Base-by-base conservation (phyloP, 1,140 invertebrate genomes). In the Streblospio benedicti region DNA sequence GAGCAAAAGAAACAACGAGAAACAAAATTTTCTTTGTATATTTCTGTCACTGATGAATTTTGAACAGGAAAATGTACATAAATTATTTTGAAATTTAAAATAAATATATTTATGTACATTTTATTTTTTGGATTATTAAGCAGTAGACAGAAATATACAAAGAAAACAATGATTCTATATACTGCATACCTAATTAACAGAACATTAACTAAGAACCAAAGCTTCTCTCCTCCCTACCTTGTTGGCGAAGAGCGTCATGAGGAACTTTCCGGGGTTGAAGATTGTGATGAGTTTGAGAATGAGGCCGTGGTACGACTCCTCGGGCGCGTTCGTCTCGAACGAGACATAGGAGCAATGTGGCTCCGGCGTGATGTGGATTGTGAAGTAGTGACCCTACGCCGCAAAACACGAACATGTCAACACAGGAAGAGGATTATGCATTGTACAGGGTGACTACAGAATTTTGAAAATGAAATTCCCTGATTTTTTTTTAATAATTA, bases 291-390 rank as follows among this genome's bases (percentile, higher is more conserved):
- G 88, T 63, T 87, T 86, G 31, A 81, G 76, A 56, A 96, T 89
- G 47, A 97, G 81, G 51, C 89, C 89, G 60, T 86, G 82, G 79
- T 96, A 97, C 18, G 86, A 87, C 57, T 85, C 82, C 69, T 87
- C n/a, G n/a, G n/a, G n/a, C n/a, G 93, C 85, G 81, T 99, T 98
- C 50, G 90, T 96, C 78, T 99, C 96, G 81, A 99, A 98, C 71
- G 93, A 97, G 25, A 97, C 95, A 80, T 98, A 99, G 0, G 92
- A 97, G 79, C 92, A 99, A 57, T 93, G 86, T 12, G 87, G 85
- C 76, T 99, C 94, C 2, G 96, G 96, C 5, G 96, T 99, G 53
- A 99, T 93, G 78, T 99, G 96, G 73, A 99, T 97, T 0, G 96
- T 99, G 85, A 96, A 93, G 81, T 99, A 98, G 71, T 86, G 87